Base-by-base conservation (phyloP, 2,113 vertebrate genomes). In the Girardinichthys multiradiatus region DNA sequence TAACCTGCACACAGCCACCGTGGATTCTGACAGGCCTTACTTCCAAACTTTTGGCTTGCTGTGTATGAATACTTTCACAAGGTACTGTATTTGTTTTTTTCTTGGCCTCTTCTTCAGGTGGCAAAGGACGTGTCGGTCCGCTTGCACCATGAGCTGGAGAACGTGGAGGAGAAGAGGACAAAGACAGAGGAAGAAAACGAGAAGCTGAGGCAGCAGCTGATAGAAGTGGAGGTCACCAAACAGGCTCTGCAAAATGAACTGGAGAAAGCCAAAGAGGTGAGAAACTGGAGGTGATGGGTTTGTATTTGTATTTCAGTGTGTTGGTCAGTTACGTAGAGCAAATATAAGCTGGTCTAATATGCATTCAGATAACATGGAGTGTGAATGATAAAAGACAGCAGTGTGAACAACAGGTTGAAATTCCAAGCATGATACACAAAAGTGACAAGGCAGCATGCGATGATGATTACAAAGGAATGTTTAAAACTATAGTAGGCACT, bases 171-270 rank as follows among this genome's bases (percentile, higher is more conserved):
- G 91, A 99, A 99, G 82, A 94, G 98, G 74, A 96, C 96, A 14
- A 96, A 94, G 88, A 99, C 98, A 33, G 98, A 99, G 86, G 98
- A 99, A 27, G 97, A 99, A 93, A 99, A 99, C 76, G 98, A 99
- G 88, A 96, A 96, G 79, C 90, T 99, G 78, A 95, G 98, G 79
- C 97, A 99, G 87, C 94, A 97, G 89, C 94, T 99, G 69, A 99
- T 99, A 81, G 95, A 99, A 90, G 97, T 97, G 80, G 97, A 99
- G 76, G 96, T 97, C 85, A 94, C 96, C 51, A 99, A 99, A 73
- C 98, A 99, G 83, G 98, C 96, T 37, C 91, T 99, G 78, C 98
- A 99, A 86, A 98, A 97, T 64, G 97, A 98, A 80, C 85, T 99
- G 85, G 97, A 99, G 64, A 99, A 96, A 92, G 93, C 96, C 90